Base-by-base conservation (phyloP, 2,888 invertebrate genomes). In the Trisateles emortualis region DNA sequence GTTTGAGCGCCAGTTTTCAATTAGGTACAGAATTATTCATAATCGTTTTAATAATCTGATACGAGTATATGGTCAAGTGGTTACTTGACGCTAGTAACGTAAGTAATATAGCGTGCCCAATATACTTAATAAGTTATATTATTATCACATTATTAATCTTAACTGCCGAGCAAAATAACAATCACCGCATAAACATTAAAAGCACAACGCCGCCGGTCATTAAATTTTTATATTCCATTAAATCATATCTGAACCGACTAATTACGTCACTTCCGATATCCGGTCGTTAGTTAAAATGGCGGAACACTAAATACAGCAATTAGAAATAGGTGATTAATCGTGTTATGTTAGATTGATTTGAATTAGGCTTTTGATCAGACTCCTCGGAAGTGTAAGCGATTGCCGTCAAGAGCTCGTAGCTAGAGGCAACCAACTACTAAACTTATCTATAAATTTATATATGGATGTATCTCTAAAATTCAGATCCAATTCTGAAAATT, bases 341-440 rank as follows among this genome's bases (percentile, higher is more conserved):
- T 50, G 44, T 44, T 35, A 35, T 36, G 8, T 16, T 19, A 22
- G 11, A 13, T 9, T 36, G 24, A 9, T 54, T 47, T 60, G 13
- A 30, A 49, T 54, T 50, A 49, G 46, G 24, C 5, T 49, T 42
- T 43, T n/a, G n/a, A n/a, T 36, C 35, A 46, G 8, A 38, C 26
- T 46, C 36, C 13, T 42, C 14, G 51, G 10, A 6, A 22, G 36
- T 26, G 16, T 42, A 38, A 48, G 45, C 50, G 42, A 54, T 51
- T 40, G 50, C 14, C 46, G 43, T 26, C 26, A 26, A 26, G 8
- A 14, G 22, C 38, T 65, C 52, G 61, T 59, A 51, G 38, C 36
- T 29, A 33, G 46, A 55, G 43, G 52, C 50, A 48, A 35, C 33
- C 57, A 35, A 17, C 16, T 41, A 19, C 16, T 19, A n/a, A n/a